Evolutionary conservation across 2,113 vertebrate genomes (phyloP), one percentile per base, ranked within the genome.

Genomic region (Boulengeromyrus knoepffleri): DNA sequence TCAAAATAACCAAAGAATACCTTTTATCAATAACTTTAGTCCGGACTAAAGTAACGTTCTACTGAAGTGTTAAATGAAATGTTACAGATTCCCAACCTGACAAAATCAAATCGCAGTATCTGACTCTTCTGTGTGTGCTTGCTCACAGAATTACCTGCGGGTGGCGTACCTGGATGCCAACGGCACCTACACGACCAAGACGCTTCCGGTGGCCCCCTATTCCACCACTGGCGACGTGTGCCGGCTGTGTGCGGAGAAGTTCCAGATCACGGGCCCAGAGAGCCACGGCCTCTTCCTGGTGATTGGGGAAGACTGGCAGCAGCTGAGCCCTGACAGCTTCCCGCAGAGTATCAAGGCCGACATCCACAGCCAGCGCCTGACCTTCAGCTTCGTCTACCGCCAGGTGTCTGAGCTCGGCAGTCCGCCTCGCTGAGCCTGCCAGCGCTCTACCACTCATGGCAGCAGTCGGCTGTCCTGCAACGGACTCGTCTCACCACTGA

Each of bases 161-260:
- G 98, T 99, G n/a, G 98, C 97, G 0, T 96, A 99, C 91, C 97
- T 99, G 92, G 97, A 98, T 39, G 95, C 95, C 45, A 95, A 95
- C 93, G 96, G 93, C 0, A 97, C 97, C 74, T 99, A 97, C 92
- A 99, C 98, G 0, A 97, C 97, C 27, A 99, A 99, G 95, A 99
- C 99, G 2, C 94, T 99, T 66, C 89, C 97, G 0, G 97, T 99
- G 39, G 95, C n/a, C 12, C 56, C 47, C 24, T 13, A 45, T 46
- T 95, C 95, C 84, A 97, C 96, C 39, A 96, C 96, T 0, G 95
- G 97, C 85, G 96, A 96, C 0, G 95, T 97, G 0, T 97, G 96
- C 66, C 95, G 94, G 89, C 94, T 97, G 15, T 97, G 95, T 47
- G 95, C 95, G 0, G 93, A 96, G 27, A 96, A 96, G 91, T 97